Conservation (phyloP, 2,113 vertebrate species). For the Damaliscus lunatus region DNA sequence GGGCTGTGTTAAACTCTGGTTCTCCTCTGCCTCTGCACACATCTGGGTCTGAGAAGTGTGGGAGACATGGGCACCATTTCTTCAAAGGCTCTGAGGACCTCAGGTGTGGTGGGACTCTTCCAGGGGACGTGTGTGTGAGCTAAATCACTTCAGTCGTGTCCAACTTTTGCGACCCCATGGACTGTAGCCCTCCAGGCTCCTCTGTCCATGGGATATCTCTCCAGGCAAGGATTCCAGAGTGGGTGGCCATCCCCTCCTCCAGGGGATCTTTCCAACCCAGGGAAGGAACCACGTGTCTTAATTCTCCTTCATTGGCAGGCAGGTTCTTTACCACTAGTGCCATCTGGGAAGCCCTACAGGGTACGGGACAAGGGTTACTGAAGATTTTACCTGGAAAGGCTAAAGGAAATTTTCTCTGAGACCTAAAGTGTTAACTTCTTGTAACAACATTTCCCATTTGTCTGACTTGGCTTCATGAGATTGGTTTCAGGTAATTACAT, state of each 20-base stretch:
- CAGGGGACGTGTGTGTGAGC: not conserved
- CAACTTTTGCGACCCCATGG: not conserved
- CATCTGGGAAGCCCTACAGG: not conserved
- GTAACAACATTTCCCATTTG: not conserved
- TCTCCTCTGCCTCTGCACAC: not conserved
- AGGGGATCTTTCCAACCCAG: not conserved
- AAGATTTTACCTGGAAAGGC: not conserved
- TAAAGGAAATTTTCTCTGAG: not conserved
- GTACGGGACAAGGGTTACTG: not conserved
- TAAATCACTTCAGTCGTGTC: not conserved
- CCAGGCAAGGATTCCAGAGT: not conserved
- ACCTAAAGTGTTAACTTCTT: not conserved
- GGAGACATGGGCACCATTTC: not conserved
- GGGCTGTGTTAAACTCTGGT: not conserved
- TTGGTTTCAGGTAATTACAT: not conserved
- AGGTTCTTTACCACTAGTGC: not conserved
- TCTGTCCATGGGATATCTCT: not conserved
- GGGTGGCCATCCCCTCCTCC: not conserved
- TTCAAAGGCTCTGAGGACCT: fast-evolving
- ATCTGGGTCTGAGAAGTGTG: not conserved
- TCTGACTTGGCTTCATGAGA: not conserved
- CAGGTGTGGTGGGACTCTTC: not conserved
- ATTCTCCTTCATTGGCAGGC: not conserved
- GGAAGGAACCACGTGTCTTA: not conserved
- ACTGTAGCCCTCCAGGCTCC: not conserved